phyloP scores from a whole-genome alignment of 1,140 invertebrate species.

The Leptopilina clavipes region DNA sequence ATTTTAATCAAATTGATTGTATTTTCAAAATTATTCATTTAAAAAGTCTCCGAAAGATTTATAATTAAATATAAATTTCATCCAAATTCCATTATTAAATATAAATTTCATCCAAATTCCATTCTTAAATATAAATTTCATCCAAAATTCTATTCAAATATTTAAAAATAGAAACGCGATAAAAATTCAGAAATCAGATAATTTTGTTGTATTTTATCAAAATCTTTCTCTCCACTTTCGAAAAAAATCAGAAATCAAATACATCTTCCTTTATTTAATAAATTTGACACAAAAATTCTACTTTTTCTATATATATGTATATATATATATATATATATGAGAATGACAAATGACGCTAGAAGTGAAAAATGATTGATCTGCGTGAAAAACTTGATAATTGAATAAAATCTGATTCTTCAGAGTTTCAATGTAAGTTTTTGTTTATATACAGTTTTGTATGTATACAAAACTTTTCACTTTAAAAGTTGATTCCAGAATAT shows the following conservation, averaged over 20 bases:
- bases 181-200: no score
- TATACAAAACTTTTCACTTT: not conserved
- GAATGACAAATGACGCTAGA: not conserved
- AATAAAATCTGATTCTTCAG: conserved; percentile 9
- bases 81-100: no score
- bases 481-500: not conserved
- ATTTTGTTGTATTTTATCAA: not conserved
- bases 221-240: not conserved
- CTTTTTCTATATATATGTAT: not conserved
- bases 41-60: no score
- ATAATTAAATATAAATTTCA: no score
- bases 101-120: no score
- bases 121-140: no score
- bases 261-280: not conserved
- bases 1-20: no score
- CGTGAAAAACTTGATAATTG: not conserved
- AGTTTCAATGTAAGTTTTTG: not conserved
- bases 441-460: not conserved
- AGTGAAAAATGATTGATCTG: not conserved
- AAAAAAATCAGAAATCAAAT: conserved; percentile 9
- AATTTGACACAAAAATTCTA: not conserved
- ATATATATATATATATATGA: no score
- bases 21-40: no score
- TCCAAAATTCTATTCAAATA: no score
- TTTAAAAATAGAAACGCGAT: no score